Base-by-base conservation (phyloP, 2,113 vertebrate species). In the Plestiodon gilberti region DNA sequence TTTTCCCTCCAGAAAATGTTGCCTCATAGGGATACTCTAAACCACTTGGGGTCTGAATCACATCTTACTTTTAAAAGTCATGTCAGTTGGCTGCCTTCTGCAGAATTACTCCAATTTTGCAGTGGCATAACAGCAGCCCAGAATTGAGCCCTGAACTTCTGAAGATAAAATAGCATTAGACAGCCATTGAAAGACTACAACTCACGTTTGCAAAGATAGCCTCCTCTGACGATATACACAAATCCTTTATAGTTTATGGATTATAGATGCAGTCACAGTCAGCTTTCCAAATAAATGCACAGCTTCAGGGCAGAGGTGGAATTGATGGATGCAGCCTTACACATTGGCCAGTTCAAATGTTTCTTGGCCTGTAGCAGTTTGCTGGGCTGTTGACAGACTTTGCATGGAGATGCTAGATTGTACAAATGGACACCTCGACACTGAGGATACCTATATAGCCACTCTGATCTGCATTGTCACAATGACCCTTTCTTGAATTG, bases 81-180 rank as follows among this genome's bases (percentile, higher is more conserved):
- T 33, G 40, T 25, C 18, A 20, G 6, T 55, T 35, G 38, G 23
- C 40, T 88, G 23, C 81, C 10, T 73, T 78, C 79, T 4, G 61
- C 1, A 9, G 3, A 73, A 48, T 52, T 84, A 67, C 9, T 7
- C 71, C 73, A 88, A 48, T 43, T 18, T 57, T 83, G 33, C 25
- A 84, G 78, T 83, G 22, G 61, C 86, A 70, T 30, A 28, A 75
- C 77, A 4, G 43, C 57, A 85, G 82, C 18, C 23, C 62, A 35
- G n/a, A 88, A 85, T 6, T 2, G 85, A 92, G 90, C 33, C 77
- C 83, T 52, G 84, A 89, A 74, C 7, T 6, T 82, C 78, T 90
- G 48, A 75, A 81, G 69, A 84, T 9, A 88, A n/a, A 23, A 7
- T 1, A 9, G 1, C 40, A 82, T 81, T 70, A 73, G 59, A 78